Evolutionary conservation across 2,113 vertebrate species (phyloP), one percentile per base, ranked within the genome.

Genomic region (Bos indicus): DNA sequence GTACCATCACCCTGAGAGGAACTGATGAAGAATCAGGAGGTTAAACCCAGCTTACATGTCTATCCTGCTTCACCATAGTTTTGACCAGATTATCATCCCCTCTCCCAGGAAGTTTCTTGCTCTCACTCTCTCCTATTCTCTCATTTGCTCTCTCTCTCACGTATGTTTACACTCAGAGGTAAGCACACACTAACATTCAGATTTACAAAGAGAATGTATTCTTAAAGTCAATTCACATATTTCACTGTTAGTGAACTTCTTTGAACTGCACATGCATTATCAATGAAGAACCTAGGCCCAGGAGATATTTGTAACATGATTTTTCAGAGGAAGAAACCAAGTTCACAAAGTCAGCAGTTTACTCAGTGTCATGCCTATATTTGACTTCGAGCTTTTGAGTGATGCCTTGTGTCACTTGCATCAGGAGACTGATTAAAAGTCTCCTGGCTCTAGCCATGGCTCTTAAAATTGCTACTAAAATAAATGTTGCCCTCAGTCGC

Each of bases 81-180:
- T 36, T 88, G 16, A 78, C 17, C 36, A 51, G 4, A 54, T 57
- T 16, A 26, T 25, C 2, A 19, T 51, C 43, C 80, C 64, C 36
- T 81, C 43, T 26, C 17, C 7, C 14, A 56, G 46, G 7, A 78
- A 64, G 3, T 80, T 71, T 57, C 30, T 57, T 74, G 11, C 1
- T 36, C 33, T 57, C 7, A 9, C 1, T 4, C 0, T 33, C 2
- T 54, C 16, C 2, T 71, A 12, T 16, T 71, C 15, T 33, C 4
- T 56, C 56, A 46, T 33, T 13, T 46, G 4, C 36, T 62, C 9
- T 74, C n/a, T 82, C 51, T 30, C 23, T 6, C 3, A 62, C 1
- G 12, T 23, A 54, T 36, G 54, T 28, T n/a, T 16, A 23, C 19
- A 48, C 28, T 64, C 86, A 57, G 59, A 46, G 51, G 26, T 30